Conservation (phyloP, 2,113 vertebrate species). For the Aspidoscelis tigris region DNA sequence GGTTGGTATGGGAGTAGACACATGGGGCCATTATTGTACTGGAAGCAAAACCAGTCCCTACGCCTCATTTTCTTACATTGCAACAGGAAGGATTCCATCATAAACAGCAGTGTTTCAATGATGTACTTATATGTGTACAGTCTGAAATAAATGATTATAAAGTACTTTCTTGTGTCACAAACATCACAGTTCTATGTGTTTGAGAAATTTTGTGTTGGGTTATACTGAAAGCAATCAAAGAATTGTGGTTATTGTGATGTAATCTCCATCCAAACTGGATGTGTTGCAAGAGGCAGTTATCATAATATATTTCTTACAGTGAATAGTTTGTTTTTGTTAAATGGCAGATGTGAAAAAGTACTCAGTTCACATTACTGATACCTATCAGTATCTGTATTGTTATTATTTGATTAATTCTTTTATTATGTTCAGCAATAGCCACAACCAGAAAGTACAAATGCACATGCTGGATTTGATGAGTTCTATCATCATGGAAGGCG, state of each 20-base stretch:
- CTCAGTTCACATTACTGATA: background rate
- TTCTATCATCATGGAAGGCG: slow-evolving; percentile 99
- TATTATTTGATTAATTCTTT: background rate
- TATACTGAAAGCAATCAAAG: background rate
- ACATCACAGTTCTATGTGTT: background rate
- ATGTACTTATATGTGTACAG: background rate
- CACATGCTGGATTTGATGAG: slow-evolving; percentile 99
- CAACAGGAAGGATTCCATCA: background rate
- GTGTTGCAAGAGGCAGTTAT: background rate
- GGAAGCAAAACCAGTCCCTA: background rate
- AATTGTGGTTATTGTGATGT: background rate
- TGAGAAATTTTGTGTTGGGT: background rate
- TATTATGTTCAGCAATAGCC: slow-evolving; percentile 88
- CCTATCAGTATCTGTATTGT: slow-evolving; percentile 10
- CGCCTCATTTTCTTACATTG: background rate
- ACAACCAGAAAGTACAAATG: slow-evolving; percentile 99
- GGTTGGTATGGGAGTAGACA: too few species aligned
- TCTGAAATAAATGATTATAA: background rate
- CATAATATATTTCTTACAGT: background rate
- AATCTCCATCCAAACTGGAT: background rate
- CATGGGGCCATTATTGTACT: background rate
- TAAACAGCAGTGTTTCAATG: too few species aligned
- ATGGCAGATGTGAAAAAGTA: background rate
- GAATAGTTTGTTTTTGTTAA: background rate
- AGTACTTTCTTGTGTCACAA: background rate